Evolutionary conservation across 2,797 vertebrate genomes (phyloP), one percentile per base, ranked within the genome.

Genomic region (Channa striata): DNA sequence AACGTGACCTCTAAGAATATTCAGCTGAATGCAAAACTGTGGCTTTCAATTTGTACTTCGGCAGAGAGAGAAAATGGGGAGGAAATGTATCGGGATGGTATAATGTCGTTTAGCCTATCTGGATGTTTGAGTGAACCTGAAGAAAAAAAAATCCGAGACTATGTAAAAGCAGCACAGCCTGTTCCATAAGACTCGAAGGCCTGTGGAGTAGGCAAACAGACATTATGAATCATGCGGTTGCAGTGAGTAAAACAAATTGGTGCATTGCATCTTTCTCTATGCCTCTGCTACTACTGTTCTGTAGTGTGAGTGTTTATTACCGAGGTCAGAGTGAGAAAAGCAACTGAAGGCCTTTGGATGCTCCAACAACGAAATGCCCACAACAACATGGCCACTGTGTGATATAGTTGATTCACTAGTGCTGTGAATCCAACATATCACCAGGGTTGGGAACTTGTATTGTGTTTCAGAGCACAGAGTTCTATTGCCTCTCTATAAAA

Each of bases 181-280:
- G 67, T 71, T 78, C 73, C 7, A 33, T 44, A 49, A 10, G 21
- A 60, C 66, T 36, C 14, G 33, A 39, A 59, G 19, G 60, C 25
- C 37, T 34, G 52, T 17, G 14, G 47, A 75, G 74, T 56, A 58
- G 34, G 58, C 52, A 71, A 82, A 73, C 61, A 59, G 19, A 62
- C 49, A 30, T 4, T 4, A 70, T 80, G 82, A 87, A 80, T 89
- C 87, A 74, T 13, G 21, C 52, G 36, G 42, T 72, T 59, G 42
- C 56, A 68, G 33, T 43, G 66, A 65, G 52, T 52, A 21, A 51
- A 76, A 66, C 68, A 81, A 70, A 82, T 34, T 62, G 59, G 52
- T 51, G 54, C 71, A 78, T 21, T 71, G 74, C 56, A 73, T 77
- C 66, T 67, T 68, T 46, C 54, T 56, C 25, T 34, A 21, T 46